phyloP scores from a whole-genome alignment of 2,113 vertebrate species.

The Limanda limanda region DNA sequence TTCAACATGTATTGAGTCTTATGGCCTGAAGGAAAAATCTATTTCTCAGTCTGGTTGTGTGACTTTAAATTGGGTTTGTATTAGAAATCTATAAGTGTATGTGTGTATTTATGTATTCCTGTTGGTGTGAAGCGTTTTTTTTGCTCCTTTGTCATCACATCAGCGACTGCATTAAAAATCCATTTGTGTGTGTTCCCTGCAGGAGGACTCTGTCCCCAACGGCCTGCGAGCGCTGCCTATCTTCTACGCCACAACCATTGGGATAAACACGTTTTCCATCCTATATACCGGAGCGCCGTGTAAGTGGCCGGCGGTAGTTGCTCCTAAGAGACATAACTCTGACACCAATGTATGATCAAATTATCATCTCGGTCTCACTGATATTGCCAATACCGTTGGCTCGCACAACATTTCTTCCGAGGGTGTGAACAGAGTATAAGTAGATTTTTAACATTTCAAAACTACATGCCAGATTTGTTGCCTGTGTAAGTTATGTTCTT shows the following conservation, averaged over 20 bases:
- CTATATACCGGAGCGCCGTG: constrained; percentile 96
- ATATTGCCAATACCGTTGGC: no score
- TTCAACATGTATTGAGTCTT: neutral
- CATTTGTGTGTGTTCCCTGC: neutral
- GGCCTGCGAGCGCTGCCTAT: constrained; percentile 94
- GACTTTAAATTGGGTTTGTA: neutral
- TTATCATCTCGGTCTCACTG: constrained; percentile 30
- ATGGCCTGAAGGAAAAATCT: neutral
- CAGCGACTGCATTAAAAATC: neutral
- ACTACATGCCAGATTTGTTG: neutral
- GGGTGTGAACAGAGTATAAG: constrained; percentile 13
- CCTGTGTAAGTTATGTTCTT: neutral
- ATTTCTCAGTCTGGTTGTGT: neutral
- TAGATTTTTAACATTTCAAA: neutral
- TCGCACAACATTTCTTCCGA: constrained; percentile 46
- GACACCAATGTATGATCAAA: constrained; percentile 48
- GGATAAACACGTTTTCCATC: constrained; percentile 98
- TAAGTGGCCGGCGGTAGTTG: constrained; percentile 74
- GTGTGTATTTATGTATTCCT: neutral
- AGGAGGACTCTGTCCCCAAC: constrained; percentile 96
- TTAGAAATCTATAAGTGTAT: neutral
- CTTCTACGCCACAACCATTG: constrained; percentile 96
- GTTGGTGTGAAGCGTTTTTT: neutral
- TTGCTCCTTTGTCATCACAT: neutral
- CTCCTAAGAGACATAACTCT: constrained; percentile 12